phyloP scores from a whole-genome alignment of 2,888 invertebrate genomes.

The Scrobipalpa costella region DNA sequence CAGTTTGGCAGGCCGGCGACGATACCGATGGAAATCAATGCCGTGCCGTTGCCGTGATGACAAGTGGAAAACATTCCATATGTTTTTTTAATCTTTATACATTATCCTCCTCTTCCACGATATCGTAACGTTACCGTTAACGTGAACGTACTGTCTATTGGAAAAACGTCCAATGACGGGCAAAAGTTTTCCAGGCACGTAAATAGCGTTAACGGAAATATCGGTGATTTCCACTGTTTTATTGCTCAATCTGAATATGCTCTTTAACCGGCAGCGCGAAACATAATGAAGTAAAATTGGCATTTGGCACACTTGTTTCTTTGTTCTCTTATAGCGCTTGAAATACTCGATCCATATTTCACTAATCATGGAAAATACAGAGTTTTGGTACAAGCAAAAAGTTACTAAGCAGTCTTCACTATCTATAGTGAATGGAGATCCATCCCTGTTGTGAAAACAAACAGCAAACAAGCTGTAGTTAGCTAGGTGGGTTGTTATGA shows the following conservation, averaged over 20 bases:
- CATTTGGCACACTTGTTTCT: not conserved
- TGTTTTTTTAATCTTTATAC: too few species aligned
- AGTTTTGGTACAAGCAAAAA: too few species aligned
- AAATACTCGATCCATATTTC: too few species aligned
- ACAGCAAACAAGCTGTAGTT: constrained; percentile 5
- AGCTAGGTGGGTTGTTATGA: constrained; percentile 37
- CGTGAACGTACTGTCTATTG: not conserved
- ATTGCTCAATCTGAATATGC: constrained; percentile 7
- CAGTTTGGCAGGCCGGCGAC: too few species aligned
- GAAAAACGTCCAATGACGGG: not conserved
- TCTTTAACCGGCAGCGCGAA: not conserved
- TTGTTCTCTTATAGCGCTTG: not conserved
- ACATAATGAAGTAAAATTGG: not conserved
- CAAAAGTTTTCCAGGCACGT: constrained; percentile 15
- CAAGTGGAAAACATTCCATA: too few species aligned
- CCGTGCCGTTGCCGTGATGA: too few species aligned
- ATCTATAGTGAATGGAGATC: not conserved
- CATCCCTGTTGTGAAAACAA: not conserved
- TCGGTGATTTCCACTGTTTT: not conserved
- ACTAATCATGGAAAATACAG: too few species aligned
- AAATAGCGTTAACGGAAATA: constrained; percentile 6
- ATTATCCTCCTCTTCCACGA: too few species aligned
- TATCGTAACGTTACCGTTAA: too few species aligned
- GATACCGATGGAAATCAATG: too few species aligned
- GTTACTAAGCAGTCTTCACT: too few species aligned